Base-by-base conservation (phyloP, 2,113 vertebrate species). In the Cavia aperea region DNA sequence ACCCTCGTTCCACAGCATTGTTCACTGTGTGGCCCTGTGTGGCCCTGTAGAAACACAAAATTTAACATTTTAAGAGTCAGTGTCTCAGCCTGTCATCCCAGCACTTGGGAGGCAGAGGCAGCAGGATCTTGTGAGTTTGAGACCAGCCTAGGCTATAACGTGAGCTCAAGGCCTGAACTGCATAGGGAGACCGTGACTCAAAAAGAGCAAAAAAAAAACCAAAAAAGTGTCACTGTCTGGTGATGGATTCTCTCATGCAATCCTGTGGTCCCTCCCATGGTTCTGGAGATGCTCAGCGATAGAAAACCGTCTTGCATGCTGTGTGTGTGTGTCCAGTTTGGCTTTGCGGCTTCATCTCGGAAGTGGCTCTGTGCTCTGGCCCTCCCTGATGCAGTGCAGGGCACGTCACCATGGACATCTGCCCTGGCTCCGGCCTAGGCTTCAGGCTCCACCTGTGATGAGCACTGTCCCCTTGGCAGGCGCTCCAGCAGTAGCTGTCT, bases 21-120 rank as follows among this genome's bases (percentile, higher is more conserved):
- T 79, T 78, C 26, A 73, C 43, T 81, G 15, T 39, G 39, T 39
- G 39, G 39, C 39, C 39, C 39, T 39, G 39, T 39, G 39, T 21
- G 56, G n/a, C 39, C 29, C 63, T 92, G 36, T 92, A 26, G n/a
- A 94, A 90, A 60, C 11, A 83, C 70, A 15, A 68, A 89, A 86
- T 68, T 49, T 14, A 85, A 66, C 3, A 29, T 39, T 60, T 7
- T 91, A 83, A 77, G 58, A 82, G 19, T 56, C 26, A 82, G 5
- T 60, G 58, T 60, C 56, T 19, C 5, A 58, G 56, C 5, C 56
- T 58, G 56, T 58, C 16, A 19, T 58, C 16, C 56, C 56, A 58
- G 56, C 56, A 58, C 56, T 19, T 16, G 18, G 56, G 56, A 58
- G 56, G 56, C 18, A 4, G 56, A 58, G 18, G 56, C 56, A 58